Evolutionary conservation across 1,140 invertebrate species (phyloP).

Genomic region (Diabrotica virgifera): DNA sequence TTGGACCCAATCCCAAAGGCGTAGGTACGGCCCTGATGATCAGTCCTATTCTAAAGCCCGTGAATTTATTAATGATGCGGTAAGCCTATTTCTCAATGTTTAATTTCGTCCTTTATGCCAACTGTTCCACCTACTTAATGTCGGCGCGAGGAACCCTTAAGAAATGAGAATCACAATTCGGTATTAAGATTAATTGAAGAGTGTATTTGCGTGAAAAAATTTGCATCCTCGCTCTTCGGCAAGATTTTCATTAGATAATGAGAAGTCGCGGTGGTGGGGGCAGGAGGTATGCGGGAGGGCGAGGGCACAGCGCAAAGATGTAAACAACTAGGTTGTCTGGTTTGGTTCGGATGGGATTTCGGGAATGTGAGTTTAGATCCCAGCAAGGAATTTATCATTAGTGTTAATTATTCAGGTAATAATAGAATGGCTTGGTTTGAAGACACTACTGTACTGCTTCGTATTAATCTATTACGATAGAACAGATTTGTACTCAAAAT

Average conservation of each 20-base stretch:
- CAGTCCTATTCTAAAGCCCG: conserved; percentile 1
- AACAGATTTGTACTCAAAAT: no score
- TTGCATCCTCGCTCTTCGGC: not conserved
- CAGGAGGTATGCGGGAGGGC: no score
- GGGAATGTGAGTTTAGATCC: no score
- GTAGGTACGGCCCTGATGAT: not conserved
- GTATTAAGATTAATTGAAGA: not conserved
- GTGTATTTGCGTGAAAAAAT: not conserved
- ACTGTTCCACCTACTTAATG: conserved; percentile 14
- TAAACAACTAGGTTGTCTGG: no score
- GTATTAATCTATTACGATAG: no score
- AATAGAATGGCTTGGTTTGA: no score
- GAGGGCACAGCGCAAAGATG: no score
- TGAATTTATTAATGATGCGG: conserved; percentile 22
- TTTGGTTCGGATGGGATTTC: no score
- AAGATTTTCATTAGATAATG: conserved; percentile 1
- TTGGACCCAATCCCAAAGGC: no score
- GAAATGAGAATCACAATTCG: conserved; percentile 2
- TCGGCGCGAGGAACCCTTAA: conserved; percentile 1
- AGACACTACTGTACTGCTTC: no score
- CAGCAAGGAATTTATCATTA: no score
- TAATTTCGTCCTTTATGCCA: conserved; percentile 13
- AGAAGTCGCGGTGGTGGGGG: not conserved
- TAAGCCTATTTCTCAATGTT: conserved; percentile 16
- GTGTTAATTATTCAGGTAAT: no score